Base-by-base conservation (phyloP, 2,113 vertebrate species). In the Cinclus cinclus region DNA sequence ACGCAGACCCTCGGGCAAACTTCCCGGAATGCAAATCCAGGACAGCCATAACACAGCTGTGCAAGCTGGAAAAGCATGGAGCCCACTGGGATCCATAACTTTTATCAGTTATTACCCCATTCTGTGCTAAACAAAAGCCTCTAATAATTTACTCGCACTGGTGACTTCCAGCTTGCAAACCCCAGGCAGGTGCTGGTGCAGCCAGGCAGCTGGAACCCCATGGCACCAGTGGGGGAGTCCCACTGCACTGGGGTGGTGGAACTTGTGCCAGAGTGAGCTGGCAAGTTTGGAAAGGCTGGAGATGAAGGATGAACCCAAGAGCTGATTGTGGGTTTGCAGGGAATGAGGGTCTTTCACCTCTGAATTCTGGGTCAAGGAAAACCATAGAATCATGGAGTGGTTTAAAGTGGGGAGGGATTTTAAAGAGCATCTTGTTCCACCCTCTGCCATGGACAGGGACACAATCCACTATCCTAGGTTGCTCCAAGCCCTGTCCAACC, bases 11-110 rank as follows among this genome's bases (percentile, higher is more conserved):
- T 90, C 60, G 90, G 97, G 96, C 96, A 94, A 18, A 27, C 90
- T 96, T 95, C 97, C 96, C 93, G 84, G 96, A 96, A 96, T 97
- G 96, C 96, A 94, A 96, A 96, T 96, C 96, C 92, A 83, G 90
- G 95, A 90, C 96, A 96, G 96, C 93, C 95, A 94, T 91, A 95
- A 94, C 91, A 94, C 97, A 97, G 97, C 97, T 97, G 97, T 96
- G 96, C 7, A 63, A 96, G 96, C 96, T 96, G 93, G 96, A 96
- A 95, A 87, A 67, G 89, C 92, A 92, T 11, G 71, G 90, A 95
- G 78, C 94, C 97, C 92, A 55, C 76, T 62, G 96, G 96, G 96
- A 97, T 89, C 94, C 92, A 92, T 97, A 96, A 97, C 93, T 97
- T 97, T 95, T 94, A 96, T 95, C 96, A 96, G 93, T 89, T 93